These are phyloP conservation scores for Tinea semifulvella DNA, from an alignment of 2,888 invertebrate genomes.

Conservation along the genomic window DNA sequence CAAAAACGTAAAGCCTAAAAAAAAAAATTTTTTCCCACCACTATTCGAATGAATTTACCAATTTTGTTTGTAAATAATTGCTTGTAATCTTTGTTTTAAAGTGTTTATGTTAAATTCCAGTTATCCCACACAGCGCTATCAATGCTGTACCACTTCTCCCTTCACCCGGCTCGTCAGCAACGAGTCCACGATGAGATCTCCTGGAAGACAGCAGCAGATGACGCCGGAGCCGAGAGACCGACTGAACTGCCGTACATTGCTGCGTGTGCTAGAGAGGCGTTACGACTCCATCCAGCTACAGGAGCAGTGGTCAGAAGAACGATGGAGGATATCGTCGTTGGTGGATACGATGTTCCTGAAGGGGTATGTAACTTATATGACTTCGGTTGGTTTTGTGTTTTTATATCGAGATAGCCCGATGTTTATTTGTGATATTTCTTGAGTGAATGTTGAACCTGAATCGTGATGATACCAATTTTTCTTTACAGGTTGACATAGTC, in stretches of 20 bases:
- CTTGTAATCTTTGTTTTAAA: too few relatives aligned
- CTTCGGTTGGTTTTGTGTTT: too few relatives aligned
- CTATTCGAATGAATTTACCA: too few relatives aligned
- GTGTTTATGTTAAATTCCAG: too few relatives aligned
- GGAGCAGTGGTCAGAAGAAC: conserved; percentile 50
- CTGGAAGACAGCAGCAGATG: conserved; percentile 36
- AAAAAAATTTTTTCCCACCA: too few relatives aligned
- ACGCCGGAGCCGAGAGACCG: conserved; percentile 30
- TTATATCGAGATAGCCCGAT: too few relatives aligned
- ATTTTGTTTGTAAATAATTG: too few relatives aligned
- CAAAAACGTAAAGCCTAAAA: too few relatives aligned
- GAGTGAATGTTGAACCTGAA: too few relatives aligned
- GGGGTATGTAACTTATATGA: conserved; percentile 50
- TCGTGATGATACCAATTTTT: too few relatives aligned
- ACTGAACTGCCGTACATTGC: conserved; percentile 36
- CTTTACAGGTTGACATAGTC: conserved; percentile 52
- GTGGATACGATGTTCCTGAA: conserved; percentile 48
- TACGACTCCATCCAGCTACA: conserved; percentile 50
- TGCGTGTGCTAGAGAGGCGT: conserved; percentile 41
- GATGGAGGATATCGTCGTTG: conserved; percentile 34
- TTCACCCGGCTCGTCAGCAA: conserved; percentile 53
- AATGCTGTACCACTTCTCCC: conserved; percentile 50
- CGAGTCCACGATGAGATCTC: conserved; percentile 48
- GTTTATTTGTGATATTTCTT: too few relatives aligned
- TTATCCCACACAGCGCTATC: conserved; percentile 49